Percentiles rank a stretch among this genome's conserved stretches.
These are phyloP conservation scores for Oligia latruncula DNA, from an alignment of 2,888 invertebrate species.

Conservation along the genomic window DNA sequence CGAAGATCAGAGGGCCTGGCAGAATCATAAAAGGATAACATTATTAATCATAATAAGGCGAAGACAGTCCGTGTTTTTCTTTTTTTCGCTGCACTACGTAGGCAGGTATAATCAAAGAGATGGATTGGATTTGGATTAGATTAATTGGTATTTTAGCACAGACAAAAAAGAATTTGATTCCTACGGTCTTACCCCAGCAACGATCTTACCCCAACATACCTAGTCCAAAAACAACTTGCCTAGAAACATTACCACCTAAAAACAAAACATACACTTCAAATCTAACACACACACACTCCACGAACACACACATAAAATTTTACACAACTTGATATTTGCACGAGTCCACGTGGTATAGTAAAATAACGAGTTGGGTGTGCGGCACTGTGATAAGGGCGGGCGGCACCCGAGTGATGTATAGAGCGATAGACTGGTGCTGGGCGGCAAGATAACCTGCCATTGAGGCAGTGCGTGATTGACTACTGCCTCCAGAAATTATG, in stretches of 20 bases:
- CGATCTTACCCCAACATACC: too few relatives aligned
- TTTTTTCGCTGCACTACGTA: too few relatives aligned
- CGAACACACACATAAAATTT: slow-evolving; percentile 58
- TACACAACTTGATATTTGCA: slow-evolving; percentile 65
- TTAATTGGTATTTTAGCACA: too few relatives aligned
- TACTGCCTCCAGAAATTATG: slow-evolving; percentile 65
- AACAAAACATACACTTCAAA: slow-evolving; percentile 17
- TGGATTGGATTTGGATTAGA: too few relatives aligned
- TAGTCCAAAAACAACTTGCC: background rate
- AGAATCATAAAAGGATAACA: too few relatives aligned
- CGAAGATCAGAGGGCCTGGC: too few relatives aligned
- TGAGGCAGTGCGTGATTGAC: slow-evolving; percentile 67
- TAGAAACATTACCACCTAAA: slow-evolving; percentile 9
- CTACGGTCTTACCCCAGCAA: too few relatives aligned
- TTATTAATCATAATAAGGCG: too few relatives aligned
- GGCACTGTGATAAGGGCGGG: slow-evolving; percentile 70
- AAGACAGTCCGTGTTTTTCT: too few relatives aligned
- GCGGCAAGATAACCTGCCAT: slow-evolving; percentile 73
- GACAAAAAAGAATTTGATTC: too few relatives aligned
- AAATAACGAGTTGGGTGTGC: slow-evolving; percentile 71
- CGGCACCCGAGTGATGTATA: slow-evolving; percentile 71
- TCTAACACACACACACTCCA: slow-evolving; percentile 17
- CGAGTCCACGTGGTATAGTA: slow-evolving; percentile 67
- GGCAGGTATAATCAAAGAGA: too few relatives aligned
- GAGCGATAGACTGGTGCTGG: slow-evolving; percentile 66